phyloP scores from a whole-genome alignment of 2,888 invertebrate genomes.

The Melinopterus prodromus region DNA sequence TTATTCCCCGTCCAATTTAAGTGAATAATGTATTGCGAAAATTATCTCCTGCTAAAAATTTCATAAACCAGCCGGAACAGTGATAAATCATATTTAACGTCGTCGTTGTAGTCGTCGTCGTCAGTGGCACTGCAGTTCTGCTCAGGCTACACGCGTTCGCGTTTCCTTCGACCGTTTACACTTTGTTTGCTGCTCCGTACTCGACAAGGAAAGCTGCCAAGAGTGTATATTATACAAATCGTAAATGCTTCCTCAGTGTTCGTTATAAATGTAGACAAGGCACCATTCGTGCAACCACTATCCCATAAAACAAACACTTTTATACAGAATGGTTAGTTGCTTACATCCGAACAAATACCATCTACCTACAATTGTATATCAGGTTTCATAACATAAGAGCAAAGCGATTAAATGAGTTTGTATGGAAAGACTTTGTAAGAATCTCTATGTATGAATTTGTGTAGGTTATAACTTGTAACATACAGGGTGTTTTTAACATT shows the following conservation, averaged over 20 bases:
- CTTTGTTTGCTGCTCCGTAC: not conserved
- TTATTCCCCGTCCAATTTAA: not conserved
- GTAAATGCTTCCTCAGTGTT: not conserved
- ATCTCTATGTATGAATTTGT: too few species aligned
- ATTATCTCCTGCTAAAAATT: not conserved
- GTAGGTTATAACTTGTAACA: too few species aligned
- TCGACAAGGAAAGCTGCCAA: not conserved
- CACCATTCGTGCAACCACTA: not conserved
- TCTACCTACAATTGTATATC: not conserved
- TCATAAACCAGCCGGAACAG: not conserved
- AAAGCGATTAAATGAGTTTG: too few species aligned
- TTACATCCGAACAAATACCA: not conserved
- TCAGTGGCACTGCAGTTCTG: not conserved
- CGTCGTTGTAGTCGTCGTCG: not conserved
- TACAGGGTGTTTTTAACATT: too few species aligned
- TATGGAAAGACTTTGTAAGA: too few species aligned
- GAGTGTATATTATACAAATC: not conserved
- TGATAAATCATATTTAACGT: not conserved
- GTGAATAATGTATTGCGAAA: slow-evolving; percentile 4
- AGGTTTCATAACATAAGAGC: too few species aligned
- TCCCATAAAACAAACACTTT: not conserved
- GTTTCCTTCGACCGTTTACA: not conserved
- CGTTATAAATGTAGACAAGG: slow-evolving; percentile 4
- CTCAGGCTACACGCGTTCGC: not conserved
- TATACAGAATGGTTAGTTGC: not conserved